Percentiles rank a stretch among this genome's conserved stretches.
These are phyloP conservation scores for Solenopsis invicta DNA, from an alignment of 1,140 invertebrate species.

Conservation along the genomic window DNA sequence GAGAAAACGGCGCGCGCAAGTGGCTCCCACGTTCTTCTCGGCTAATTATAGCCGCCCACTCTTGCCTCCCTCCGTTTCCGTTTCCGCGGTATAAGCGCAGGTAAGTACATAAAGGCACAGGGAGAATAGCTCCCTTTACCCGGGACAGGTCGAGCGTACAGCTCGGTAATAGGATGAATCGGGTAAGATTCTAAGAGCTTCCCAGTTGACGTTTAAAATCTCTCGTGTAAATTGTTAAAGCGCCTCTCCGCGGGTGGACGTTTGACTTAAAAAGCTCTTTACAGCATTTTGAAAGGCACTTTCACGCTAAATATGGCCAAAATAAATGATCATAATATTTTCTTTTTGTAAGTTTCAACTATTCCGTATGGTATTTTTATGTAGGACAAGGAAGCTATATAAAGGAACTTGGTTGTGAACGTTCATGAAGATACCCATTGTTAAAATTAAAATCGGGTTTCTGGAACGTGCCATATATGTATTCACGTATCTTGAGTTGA, in stretches of 20 bases:
- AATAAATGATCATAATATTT: neutral
- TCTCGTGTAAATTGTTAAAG: conserved; percentile 60
- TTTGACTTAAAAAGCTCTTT: conserved; percentile 34
- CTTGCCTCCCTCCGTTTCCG: conserved; percentile 47
- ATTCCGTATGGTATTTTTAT: neutral
- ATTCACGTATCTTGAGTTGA: neutral
- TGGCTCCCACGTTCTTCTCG: conserved; percentile 19
- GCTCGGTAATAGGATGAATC: conserved; percentile 71
- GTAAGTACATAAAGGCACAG: conserved; percentile 63
- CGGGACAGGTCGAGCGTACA: conserved; percentile 67
- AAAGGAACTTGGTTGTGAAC: neutral
- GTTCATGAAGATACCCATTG: neutral
- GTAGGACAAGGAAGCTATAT: neutral
- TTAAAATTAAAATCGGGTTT: conserved; percentile 5
- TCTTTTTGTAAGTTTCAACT: neutral
- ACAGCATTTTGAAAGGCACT: conserved; percentile 12
- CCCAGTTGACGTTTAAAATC: conserved; percentile 65
- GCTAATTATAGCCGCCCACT: conserved; percentile 67
- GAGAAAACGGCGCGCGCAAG: conserved; percentile 38
- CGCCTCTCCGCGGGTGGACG: conserved; percentile 33
- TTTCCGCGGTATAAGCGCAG: conserved; percentile 58
- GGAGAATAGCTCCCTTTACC: conserved; percentile 63
- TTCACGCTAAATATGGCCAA: conserved; percentile 17
- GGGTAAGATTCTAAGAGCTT: conserved; percentile 68
- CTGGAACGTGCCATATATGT: neutral